Evolutionary conservation across 2,797 vertebrate species (phyloP).

Genomic region (Leptatherina wallacei): DNA sequence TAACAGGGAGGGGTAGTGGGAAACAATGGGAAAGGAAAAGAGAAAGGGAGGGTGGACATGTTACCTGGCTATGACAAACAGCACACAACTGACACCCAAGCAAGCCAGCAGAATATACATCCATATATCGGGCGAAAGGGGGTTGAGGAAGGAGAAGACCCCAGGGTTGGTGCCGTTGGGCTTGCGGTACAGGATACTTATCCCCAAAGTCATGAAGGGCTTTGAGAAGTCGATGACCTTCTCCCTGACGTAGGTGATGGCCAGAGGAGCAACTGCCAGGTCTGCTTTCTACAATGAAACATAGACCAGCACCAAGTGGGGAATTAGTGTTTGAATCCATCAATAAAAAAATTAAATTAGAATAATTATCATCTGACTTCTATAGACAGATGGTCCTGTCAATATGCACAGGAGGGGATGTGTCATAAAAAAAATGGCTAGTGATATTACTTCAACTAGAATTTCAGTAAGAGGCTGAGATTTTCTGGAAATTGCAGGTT

Average conservation of each 20-base stretch:
- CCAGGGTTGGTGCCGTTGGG: constrained; percentile 99
- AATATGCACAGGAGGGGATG: constrained; percentile 36
- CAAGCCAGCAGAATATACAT: constrained; percentile 99
- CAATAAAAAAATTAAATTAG: constrained; percentile 33
- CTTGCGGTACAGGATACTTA: constrained; percentile 99
- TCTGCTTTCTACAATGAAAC: constrained; percentile 91
- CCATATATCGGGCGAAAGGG: constrained; percentile 99
- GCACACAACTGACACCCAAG: constrained; percentile 99
- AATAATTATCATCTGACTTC: constrained; percentile 70
- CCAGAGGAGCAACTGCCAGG: constrained; percentile 95
- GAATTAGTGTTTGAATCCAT: constrained; percentile 25
- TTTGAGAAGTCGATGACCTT: constrained; percentile 99
- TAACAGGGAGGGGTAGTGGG: constrained; percentile 20
- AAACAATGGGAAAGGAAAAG: constrained; percentile 3
- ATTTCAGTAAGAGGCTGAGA: constrained; percentile 31
- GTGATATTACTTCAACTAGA: constrained; percentile 52
- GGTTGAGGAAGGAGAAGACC: constrained; percentile 92
- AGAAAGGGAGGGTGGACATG: constrained; percentile 75
- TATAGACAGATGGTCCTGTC: constrained; percentile 49
- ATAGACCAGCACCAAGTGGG: constrained; percentile 7
- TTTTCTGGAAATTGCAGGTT: constrained; percentile 59
- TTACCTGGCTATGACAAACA: constrained; percentile 95
- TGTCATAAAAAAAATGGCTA: constrained; percentile 27
- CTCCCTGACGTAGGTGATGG: constrained; percentile 98
- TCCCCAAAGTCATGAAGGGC: constrained; percentile 99